Base-by-base conservation (phyloP, 2,888 invertebrate genomes). In the Pheosia gnoma region DNA sequence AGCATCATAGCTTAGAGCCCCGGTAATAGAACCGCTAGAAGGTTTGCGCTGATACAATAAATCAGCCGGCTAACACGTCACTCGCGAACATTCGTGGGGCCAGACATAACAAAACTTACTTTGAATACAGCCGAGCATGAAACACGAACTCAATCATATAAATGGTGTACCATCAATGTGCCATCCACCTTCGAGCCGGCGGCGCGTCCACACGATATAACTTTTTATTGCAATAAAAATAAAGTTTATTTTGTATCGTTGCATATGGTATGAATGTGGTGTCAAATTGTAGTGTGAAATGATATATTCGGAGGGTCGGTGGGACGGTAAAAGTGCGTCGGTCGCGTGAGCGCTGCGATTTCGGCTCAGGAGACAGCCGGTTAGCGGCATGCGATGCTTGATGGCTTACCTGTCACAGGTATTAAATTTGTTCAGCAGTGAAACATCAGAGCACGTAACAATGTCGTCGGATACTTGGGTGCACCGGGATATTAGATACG, bases 201-300 rank as follows among this genome's bases (percentile, higher is more conserved):
- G 41, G 52, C 25, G 53, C 38, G 39, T 36, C 58, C 58, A 59
- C 10, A 58, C 36, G 68, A 69, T 67, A 65, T 72, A 70, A 71
- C 69, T 73, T 70, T 25, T 65, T 81, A 75, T 39, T 1, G 1
- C 25, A 11, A 63, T 57, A 64, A 65, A 63, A 62, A 75, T 81
- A 85, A 66, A 81, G 85, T 82, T 77, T 74, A 77, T 74, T 80
- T 78, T 79, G 9, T 68, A 67, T 75, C 70, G 71, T 59, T 63
- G 72, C 70, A 65, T 82, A 72, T 77, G 78, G 67, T 72, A 79
- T 78, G 77, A 84, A 83, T 83, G 77, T 83, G 84, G 91, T 87
- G 89, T 90, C 84, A 83, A 85, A 86, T 84, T 73, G 83, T 86
- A 87, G 91, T 91, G 91, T 91, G 86, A 90, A 89, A 90, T 89